Base-by-base conservation (phyloP, 2,888 invertebrate species). In the Cheilosia vernalis region DNA sequence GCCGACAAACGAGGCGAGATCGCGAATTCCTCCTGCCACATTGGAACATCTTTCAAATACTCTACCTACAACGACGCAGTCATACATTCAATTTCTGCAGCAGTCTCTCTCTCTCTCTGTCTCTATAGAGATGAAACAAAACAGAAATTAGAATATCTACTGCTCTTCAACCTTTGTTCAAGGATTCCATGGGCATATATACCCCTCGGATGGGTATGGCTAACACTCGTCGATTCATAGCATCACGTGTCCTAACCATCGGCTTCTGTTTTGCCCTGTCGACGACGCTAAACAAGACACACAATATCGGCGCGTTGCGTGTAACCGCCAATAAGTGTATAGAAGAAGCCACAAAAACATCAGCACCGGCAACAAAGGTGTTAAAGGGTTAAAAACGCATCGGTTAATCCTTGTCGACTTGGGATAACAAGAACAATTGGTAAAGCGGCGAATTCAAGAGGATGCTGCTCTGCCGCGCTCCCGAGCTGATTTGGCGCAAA, bases 371-470 rank as follows among this genome's bases (percentile, higher is more conserved):
- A 77, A 77, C 74, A 85, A 86, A 86, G 86, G 86, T 86, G 86
- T 86, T 86, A 86, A 86, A 86, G 86, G 86, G 77, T 82, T 83
- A 81, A 81, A 81, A 85, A 85, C 85, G 85, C 76, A 81, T 85
- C 85, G 85, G 85, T 77, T 85, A 85, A 85, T 85, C 85, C 85
- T 85, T 85, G 85, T 85, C 77, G 80, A 80, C 76, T 85, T 69
- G 84, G 84, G 80, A 85, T 77, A 86, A 86, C 85, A 86, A 86
- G 86, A 86, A 86, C 86, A 86, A 86, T 86, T 86, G 86, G 82
- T 77, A 64, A 73, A 82, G 86, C 86, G 86, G 86, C 77, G 58
- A 82, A 86, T 86, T 86, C 78, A 82, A 82, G 82, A 73, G 56
- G 64, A 64, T 63, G n/a, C 55, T 33, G 47, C 51, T 13, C 10